Base-by-base conservation (phyloP, 2,797 vertebrate species). In the Oryzias dopingdopingensis region DNA sequence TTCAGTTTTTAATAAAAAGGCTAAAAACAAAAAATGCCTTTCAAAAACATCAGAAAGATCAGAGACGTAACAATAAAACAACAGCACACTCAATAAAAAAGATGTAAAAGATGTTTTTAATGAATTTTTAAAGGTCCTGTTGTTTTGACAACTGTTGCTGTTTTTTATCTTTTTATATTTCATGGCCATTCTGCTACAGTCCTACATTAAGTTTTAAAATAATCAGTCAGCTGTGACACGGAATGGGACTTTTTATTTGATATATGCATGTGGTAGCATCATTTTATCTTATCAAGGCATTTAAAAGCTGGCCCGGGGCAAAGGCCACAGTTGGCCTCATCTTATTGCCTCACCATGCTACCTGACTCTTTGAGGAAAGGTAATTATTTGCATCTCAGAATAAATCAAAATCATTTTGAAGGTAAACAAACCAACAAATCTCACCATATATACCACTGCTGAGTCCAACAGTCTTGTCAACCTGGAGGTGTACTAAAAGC, bases 361-460 rank as follows among this genome's bases (percentile, higher is more conserved):
- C 43, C 56, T 57, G 37, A 49, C 57, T 61, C 73, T 40, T 59
- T 60, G 62, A 61, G 68, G 48, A 67, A 50, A 76, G 48, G 59
- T 74, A 62, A 77, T 81, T 79, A 74, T 77, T 74, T 68, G 51
- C 55, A 67, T 56, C 65, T 75, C 64, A 53, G 48, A 63, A 52
- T 78, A 47, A 74, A 79, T 67, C 67, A 71, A 72, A 62, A 40
- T 66, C 41, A 56, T 52, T 67, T 43, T 66, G 20, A 17, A 15
- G 46, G 40, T 42, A 52, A 24, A 42, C 58, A 47, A 57, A 52
- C 12, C 7, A 56, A 26, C 41, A 46, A 29, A 51, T 49, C 52
- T 58, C 49, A 54, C 56, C 67, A 37, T 10, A 12, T 12, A 37
- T 12, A 37, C 32, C 32, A 12, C 32, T 37, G 32, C 32, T 12